These are phyloP conservation scores for Taeniopygia guttata DNA, from an alignment of 2,797 vertebrate species.

Conservation along the genomic window DNA sequence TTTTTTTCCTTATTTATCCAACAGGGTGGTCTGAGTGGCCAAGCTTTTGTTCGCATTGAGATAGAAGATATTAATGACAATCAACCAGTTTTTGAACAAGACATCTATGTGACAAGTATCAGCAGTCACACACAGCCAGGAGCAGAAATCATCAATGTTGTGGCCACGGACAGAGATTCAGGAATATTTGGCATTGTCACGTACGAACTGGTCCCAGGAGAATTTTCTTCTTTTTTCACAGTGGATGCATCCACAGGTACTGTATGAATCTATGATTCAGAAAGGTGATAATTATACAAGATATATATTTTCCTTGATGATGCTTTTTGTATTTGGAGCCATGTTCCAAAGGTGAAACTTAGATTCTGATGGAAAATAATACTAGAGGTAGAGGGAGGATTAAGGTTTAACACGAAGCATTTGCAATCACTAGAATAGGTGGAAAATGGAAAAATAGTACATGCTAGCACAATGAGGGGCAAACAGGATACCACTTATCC, in stretches of 20 bases:
- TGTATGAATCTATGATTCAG: background rate
- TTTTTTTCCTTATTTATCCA: slow-evolving; percentile 38
- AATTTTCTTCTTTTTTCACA: slow-evolving; percentile 82
- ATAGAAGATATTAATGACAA: slow-evolving; percentile 92
- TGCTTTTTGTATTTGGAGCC: background rate
- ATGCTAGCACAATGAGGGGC: background rate
- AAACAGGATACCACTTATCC: background rate
- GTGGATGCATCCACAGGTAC: slow-evolving; percentile 87
- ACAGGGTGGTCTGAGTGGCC: slow-evolving; percentile 90
- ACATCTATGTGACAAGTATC: slow-evolving; percentile 81
- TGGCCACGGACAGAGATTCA: slow-evolving; percentile 86
- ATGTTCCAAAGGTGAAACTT: background rate
- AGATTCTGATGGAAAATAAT: background rate
- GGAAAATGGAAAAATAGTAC: background rate
- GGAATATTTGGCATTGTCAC: slow-evolving; percentile 81
- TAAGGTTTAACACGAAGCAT: background rate
- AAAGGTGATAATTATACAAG: background rate
- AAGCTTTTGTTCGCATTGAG: slow-evolving; percentile 88
- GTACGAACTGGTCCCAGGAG: slow-evolving; percentile 82
- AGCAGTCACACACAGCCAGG: slow-evolving; percentile 84
- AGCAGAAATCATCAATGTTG: slow-evolving; percentile 82
- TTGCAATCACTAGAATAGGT: background rate
- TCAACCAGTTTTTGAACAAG: slow-evolving; percentile 84
- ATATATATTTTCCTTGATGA: background rate
- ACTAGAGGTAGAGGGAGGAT: background rate